Percentiles rank a stretch among this genome's conserved stretches.
Conservation (phyloP, 2,888 invertebrate genomes). For the Brachypalpus laphriformis region DNA sequence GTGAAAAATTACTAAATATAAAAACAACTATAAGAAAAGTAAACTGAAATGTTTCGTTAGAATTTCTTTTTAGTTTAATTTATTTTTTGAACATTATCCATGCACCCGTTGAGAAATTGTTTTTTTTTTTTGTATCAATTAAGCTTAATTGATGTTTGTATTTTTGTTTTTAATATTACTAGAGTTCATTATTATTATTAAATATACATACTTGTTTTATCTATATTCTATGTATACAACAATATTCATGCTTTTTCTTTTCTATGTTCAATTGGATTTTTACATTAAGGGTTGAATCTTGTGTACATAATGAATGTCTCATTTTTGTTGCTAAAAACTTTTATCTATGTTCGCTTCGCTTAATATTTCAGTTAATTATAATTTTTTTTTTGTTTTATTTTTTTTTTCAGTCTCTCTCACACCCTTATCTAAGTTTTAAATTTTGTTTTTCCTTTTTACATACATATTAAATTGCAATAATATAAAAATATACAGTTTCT, state of each 20-base stretch:
- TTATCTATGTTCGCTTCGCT: slow-evolving; percentile 60
- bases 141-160: not conserved
- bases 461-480: slow-evolving; percentile 56
- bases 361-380: slow-evolving; percentile 41
- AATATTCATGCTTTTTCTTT: slow-evolving; percentile 29
- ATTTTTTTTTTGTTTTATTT: slow-evolving; percentile 9
- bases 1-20: slow-evolving; percentile 62
- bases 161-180: slow-evolving; percentile 27
- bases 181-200: slow-evolving; percentile 34
- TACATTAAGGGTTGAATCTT: not conserved
- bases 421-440: slow-evolving; percentile 56
- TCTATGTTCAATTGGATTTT: slow-evolving; percentile 11
- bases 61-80: slow-evolving; percentile 15
- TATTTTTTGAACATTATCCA: slow-evolving; percentile 49
- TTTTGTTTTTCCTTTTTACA: slow-evolving; percentile 28
- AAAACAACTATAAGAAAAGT: slow-evolving; percentile 53
- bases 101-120: slow-evolving; percentile 62
- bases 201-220: slow-evolving; percentile 43
- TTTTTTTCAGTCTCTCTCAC: slow-evolving; percentile 72
- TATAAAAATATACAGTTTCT: slow-evolving; percentile 73
- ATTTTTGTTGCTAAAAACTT: slow-evolving; percentile 42
- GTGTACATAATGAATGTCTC: slow-evolving; percentile 23
- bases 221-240: slow-evolving; percentile 26
- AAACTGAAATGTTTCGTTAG: slow-evolving; percentile 35
- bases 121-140: slow-evolving; percentile 8